Evolutionary conservation across 2,113 vertebrate species (phyloP).

Genomic region (human (Homo sapiens)): DNA sequence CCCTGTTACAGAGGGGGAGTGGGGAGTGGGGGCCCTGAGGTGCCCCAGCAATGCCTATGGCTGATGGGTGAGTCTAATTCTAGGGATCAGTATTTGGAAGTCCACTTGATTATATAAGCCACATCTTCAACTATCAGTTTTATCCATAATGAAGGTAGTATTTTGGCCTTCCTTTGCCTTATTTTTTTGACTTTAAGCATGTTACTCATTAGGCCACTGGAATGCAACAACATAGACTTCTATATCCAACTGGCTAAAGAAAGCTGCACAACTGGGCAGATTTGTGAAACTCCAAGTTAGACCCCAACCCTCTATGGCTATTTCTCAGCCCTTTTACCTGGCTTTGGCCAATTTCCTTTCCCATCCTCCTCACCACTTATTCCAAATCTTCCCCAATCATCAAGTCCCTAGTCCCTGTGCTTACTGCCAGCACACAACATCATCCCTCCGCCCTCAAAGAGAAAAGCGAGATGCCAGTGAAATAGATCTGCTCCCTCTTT

Average conservation of each 20-base stretch:
- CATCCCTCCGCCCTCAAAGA: neutral
- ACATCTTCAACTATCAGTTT: neutral
- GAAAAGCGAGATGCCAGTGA: neutral
- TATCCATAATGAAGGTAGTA: neutral
- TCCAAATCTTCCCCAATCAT: neutral
- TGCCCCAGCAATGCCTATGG: neutral
- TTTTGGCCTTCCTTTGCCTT: neutral
- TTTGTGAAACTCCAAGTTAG: neutral
- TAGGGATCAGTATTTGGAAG: neutral
- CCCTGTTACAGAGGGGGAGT: no score
- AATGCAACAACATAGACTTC: neutral
- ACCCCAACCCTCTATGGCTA: neutral
- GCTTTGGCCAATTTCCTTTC: neutral
- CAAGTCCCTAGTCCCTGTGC: neutral
- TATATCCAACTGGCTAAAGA: neutral
- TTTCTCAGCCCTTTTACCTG: neutral
- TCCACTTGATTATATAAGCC: neutral
- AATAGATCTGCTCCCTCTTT: neutral
- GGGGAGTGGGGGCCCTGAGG: neutral
- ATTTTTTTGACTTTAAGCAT: neutral
- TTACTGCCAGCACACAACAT: neutral
- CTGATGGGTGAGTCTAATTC: neutral
- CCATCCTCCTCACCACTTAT: neutral
- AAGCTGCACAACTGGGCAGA: neutral
- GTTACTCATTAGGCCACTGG: neutral